These are phyloP conservation scores for Tortrix viridana DNA, from an alignment of 2,888 invertebrate genomes.

Conservation along the genomic window DNA sequence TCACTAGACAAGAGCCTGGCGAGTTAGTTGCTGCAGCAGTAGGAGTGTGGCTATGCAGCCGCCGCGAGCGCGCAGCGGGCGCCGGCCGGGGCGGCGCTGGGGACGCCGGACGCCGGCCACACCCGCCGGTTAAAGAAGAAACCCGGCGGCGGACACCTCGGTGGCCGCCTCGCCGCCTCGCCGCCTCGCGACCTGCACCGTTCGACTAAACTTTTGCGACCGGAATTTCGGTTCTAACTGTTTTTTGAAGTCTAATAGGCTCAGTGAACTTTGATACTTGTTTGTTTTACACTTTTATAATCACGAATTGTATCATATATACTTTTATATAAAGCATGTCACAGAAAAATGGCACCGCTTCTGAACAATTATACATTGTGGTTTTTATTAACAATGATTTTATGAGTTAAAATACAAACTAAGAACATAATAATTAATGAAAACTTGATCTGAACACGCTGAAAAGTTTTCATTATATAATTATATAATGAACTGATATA, in stretches of 20 bases:
- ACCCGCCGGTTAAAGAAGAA: no score
- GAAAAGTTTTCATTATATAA: slow-evolving; percentile 28
- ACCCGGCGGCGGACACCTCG: no score
- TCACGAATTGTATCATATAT: slow-evolving; percentile 10
- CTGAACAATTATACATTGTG: slow-evolving; percentile 38
- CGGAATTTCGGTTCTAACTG: background rate
- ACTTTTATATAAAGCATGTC: slow-evolving; percentile 51
- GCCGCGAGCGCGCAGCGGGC: background rate
- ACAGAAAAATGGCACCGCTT: slow-evolving; percentile 72
- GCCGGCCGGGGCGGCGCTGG: no score
- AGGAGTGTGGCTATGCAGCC: no score
- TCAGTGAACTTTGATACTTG: background rate
- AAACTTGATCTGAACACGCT: slow-evolving; percentile 34
- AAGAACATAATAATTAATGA: slow-evolving; percentile 9
- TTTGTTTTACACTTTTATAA: background rate
- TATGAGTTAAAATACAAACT: slow-evolving; percentile 33
- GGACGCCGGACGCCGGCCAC: no score
- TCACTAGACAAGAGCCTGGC: no score
- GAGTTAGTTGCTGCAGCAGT: no score
- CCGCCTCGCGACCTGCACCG: background rate
- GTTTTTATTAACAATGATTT: slow-evolving; percentile 38
- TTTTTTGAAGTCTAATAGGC: background rate
- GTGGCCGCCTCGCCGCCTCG: background rate
- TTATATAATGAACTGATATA: slow-evolving; percentile 35
- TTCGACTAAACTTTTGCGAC: background rate